Evolutionary conservation across 2,888 invertebrate genomes (phyloP).

Genomic region (Tenthredo amoena): DNA sequence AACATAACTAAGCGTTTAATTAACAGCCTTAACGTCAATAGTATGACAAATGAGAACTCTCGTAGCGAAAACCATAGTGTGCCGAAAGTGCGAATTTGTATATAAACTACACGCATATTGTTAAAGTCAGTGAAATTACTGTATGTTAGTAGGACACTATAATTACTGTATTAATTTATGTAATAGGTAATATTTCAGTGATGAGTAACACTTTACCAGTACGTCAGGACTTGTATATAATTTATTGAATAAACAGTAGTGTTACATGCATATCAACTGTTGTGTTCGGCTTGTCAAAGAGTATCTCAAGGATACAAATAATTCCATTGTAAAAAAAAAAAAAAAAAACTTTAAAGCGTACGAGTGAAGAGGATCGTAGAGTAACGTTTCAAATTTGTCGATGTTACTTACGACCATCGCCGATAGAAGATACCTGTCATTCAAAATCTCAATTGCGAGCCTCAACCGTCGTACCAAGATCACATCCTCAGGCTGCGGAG

Average conservation of each 20-base stretch:
- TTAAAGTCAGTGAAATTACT: constrained; percentile 75
- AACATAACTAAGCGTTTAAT: constrained; percentile 25
- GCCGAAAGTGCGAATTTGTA: constrained; percentile 46
- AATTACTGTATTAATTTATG: constrained; percentile 67
- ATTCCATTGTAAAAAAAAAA: not conserved
- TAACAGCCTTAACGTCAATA: constrained; percentile 37
- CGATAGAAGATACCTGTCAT: not conserved
- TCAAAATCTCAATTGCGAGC: not conserved
- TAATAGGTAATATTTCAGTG: constrained; percentile 68
- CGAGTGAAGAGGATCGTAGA: not conserved
- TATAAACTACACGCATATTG: constrained; percentile 39
- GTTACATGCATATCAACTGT: constrained; percentile 54
- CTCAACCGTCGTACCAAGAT: too few relatives aligned
- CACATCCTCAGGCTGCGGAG: too few relatives aligned
- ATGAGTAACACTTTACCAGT: constrained; percentile 64
- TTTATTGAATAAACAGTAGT: constrained; percentile 74
- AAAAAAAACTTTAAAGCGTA: not conserved
- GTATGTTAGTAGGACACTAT: constrained; percentile 72
- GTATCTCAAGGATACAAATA: not conserved
- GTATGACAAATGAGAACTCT: constrained; percentile 9
- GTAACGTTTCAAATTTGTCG: not conserved
- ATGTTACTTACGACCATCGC: not conserved
- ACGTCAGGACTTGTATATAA: constrained; percentile 73
- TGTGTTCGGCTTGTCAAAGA: not conserved
- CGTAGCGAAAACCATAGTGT: constrained; percentile 23